phyloP scores from a whole-genome alignment of 2,797 vertebrate genomes.

The Danio aesculapii region DNA sequence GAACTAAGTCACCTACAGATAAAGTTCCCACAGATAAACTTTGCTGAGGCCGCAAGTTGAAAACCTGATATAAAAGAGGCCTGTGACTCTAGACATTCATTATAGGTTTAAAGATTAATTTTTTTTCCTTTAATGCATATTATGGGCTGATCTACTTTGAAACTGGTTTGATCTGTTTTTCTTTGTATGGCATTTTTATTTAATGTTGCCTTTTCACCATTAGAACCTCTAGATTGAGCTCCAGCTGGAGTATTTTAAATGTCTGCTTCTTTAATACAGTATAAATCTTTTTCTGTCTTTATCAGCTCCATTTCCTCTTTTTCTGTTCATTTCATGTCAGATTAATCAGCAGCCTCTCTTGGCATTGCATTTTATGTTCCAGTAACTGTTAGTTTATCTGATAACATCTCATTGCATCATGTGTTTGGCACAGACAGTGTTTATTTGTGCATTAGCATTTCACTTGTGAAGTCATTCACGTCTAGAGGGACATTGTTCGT shows the following conservation, averaged over 20 bases:
- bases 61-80: background rate
- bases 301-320: background rate
- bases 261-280: background rate
- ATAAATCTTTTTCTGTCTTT: background rate
- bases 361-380: background rate
- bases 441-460: conserved; percentile 41
- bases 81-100: background rate
- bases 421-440: conserved; percentile 23
- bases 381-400: conserved; percentile 25
- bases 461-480: conserved; percentile 22
- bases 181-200: background rate
- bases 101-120: background rate
- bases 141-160: background rate
- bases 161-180: background rate
- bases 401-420: conserved; percentile 31
- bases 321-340: conserved; percentile 16
- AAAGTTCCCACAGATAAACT: background rate
- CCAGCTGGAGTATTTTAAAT: background rate
- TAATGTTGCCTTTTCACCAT: background rate
- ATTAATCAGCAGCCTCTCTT: background rate
- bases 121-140: background rate
- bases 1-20: too few relatives aligned
- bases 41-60: background rate
- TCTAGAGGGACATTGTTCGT: conserved; percentile 37
- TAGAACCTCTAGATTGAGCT: conserved; percentile 8